phyloP scores from a whole-genome alignment of 2,797 vertebrate species.

The Crax fasciolata region DNA sequence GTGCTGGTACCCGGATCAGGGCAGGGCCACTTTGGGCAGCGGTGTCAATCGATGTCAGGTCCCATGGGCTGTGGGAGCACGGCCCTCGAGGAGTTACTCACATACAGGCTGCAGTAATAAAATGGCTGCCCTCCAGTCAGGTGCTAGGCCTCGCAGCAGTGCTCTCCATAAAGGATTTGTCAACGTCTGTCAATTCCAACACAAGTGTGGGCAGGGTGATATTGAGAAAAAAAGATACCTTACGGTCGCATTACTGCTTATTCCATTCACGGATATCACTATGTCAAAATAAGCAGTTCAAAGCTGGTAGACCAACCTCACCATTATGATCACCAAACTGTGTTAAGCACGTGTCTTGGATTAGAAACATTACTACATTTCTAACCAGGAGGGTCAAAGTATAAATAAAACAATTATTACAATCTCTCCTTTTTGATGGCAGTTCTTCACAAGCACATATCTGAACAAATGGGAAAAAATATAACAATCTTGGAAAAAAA shows the following conservation, averaged over 20 bases:
- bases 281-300: neutral
- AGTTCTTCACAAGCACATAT: neutral
- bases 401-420: neutral
- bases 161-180: neutral
- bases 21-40: neutral
- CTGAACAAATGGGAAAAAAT: neutral
- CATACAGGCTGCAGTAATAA: neutral
- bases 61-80: neutral
- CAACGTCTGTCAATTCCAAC: neutral
- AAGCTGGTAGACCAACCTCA: neutral
- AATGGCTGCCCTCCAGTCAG: neutral
- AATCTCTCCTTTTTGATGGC: neutral
- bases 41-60: accelerated
- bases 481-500: neutral
- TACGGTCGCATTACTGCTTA: conserved; percentile 17
- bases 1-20: accelerated
- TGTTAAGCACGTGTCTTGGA: neutral
- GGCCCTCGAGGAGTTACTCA: neutral
- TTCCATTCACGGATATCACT: neutral
- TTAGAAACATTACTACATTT: neutral
- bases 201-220: neutral
- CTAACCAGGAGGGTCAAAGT: neutral
- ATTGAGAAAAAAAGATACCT: neutral
- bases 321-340: neutral
- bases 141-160: accelerated